Percentiles rank a stretch among this genome's conserved stretches.
Evolutionary conservation across 2,888 invertebrate species (phyloP).

Genomic region (Eupithecia inturbata): DNA sequence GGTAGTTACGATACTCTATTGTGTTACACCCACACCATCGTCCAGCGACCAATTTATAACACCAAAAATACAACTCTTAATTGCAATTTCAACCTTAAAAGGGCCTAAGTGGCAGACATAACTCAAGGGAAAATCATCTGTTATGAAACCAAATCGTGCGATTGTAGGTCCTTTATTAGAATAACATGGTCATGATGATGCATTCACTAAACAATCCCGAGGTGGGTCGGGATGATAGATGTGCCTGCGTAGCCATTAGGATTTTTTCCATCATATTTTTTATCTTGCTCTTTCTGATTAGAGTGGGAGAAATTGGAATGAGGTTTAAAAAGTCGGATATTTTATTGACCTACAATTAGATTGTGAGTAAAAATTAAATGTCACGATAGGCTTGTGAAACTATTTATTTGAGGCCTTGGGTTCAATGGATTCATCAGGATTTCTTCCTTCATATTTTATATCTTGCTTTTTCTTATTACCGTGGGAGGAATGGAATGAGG

Average conservation of each 20-base stretch:
- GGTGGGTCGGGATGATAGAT: conserved; percentile 62
- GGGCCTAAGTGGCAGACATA: conserved; percentile 4
- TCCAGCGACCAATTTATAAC: conserved; percentile 6
- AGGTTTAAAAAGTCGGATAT: conserved; percentile 1
- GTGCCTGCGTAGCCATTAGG: conserved; percentile 51
- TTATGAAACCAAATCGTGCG: conserved; percentile 25
- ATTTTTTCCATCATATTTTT: conserved; percentile 51
- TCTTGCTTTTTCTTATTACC: conserved; percentile 37
- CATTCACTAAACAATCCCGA: conserved; percentile 50
- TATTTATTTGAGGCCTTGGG: too few relatives aligned
- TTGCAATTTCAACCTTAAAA: conserved; percentile 1
- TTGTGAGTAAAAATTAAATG: neutral
- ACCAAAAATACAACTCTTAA: conserved; percentile 34
- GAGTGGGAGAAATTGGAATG: conserved; percentile 20
- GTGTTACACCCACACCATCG: conserved; percentile 7
- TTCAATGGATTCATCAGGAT: too few relatives aligned
- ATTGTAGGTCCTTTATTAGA: conserved; percentile 39
- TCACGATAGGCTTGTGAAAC: too few relatives aligned
- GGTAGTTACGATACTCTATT: neutral
- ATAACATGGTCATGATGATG: conserved; percentile 44
- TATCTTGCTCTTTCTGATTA: conserved; percentile 42
- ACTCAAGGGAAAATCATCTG: conserved; percentile 16
- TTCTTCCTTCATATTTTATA: conserved; percentile 52
- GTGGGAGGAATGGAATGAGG: conserved; percentile 13
- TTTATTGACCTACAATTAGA: neutral